Conservation (phyloP, 2,797 vertebrate genomes). For the Rhabdomys pumilio region DNA sequence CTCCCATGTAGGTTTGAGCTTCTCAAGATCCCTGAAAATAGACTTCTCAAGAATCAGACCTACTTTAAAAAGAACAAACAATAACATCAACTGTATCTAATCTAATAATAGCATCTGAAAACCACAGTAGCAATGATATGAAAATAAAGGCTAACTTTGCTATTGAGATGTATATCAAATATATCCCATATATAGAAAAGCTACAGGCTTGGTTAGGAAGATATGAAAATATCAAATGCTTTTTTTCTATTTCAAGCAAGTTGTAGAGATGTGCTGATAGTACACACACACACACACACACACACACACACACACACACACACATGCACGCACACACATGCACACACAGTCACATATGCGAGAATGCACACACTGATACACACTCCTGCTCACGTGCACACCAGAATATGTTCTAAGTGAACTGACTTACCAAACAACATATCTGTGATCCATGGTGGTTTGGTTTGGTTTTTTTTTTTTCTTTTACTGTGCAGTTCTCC, state of each 20-base stretch:
- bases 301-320: no score
- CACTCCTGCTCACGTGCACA: rapidly evolving
- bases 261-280: neutral
- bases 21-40: neutral
- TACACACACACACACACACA: neutral
- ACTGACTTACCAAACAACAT: constrained; percentile 41
- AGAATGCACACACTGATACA: neutral
- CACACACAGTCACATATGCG: neutral
- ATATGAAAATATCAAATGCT: neutral
- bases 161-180: neutral
- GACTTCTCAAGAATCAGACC: neutral
- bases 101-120: neutral
- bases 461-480: neutral
- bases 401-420: neutral
- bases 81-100: neutral
- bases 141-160: neutral
- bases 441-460: neutral
- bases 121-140: neutral
- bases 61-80: constrained; percentile 6
- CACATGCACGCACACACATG: rapidly evolving
- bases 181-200: neutral
- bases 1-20: neutral
- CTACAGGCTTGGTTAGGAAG: neutral
- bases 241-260: neutral
- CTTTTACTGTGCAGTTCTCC: neutral